Base-by-base conservation (phyloP, 2,888 invertebrate genomes). In the Epirrhoe tristata region DNA sequence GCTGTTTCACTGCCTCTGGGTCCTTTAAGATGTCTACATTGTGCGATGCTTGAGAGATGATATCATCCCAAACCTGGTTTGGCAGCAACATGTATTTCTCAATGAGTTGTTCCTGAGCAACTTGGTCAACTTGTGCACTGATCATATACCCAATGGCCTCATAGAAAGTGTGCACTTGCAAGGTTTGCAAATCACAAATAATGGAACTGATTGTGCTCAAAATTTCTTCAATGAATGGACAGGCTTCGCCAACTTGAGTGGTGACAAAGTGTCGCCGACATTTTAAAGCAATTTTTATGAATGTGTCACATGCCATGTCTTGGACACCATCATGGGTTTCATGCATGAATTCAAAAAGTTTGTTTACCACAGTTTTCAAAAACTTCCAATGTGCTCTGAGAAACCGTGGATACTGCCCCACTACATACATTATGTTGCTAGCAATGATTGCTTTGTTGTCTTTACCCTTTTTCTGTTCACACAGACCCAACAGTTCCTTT, bases 281-380 rank as follows among this genome's bases (percentile, higher is more conserved):
- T 91, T 99, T 99, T 80, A 98, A 95, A 36, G 99, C 98, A 83
- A 99, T 99, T 94, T 99, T 99, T 78, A 99, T 99, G 88, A 99
- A 99, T 50, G 99, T 99, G 93, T 99, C 99, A 94, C 99, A 99
- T 69, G 99, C 99, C 99, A 99, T 99, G 84, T 99, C 99, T 91
- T 99, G 99, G 34, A 99, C 99, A 81, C 99, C 99, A 88, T 99
- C 99, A 87, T 99, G 99, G 63, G 99, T 99, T 94, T 99, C 99
- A 88, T 99, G 99, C 99, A 99, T 99, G 89, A 99, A 99, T 94
- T 99, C 99, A 94, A 99, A 99, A 65, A 99, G 95, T 94, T 99
- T 99, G 94, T 99, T 99, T 69, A 99, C 99, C 82, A 99, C 99
- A 58, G 99, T 99, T 94, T 99, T 99, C 72, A 99, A 95, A 92